Evolutionary conservation across 2,888 invertebrate genomes (phyloP).

Genomic region (Napeogenes inachia): DNA sequence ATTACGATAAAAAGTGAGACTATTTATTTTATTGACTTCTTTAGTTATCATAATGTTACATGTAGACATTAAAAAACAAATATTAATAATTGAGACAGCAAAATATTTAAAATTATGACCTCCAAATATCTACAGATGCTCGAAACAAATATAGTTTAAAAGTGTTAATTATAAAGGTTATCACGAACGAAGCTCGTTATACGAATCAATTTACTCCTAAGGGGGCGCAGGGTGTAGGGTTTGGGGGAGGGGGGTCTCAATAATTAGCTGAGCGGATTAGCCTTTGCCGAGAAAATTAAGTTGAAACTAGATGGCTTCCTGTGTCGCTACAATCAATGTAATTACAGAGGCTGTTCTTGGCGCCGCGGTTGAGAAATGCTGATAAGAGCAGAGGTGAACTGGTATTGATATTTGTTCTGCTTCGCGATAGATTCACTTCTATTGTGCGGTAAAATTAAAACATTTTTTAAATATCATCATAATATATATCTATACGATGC

Average conservation of each 20-base stretch:
- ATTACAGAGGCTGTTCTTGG: constrained; percentile 26
- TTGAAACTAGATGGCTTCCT: constrained; percentile 51
- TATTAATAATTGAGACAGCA: too few species aligned
- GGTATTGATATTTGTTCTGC: too few species aligned
- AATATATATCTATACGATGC: too few species aligned
- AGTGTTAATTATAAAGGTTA: constrained; percentile 32
- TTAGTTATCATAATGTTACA: too few species aligned
- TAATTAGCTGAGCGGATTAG: constrained; percentile 69
- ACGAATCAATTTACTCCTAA: constrained; percentile 41
- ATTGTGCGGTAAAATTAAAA: too few species aligned
- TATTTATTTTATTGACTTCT: too few species aligned
- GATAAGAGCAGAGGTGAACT: constrained; percentile 26
- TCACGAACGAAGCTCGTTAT: constrained; percentile 35
- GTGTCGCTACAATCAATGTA: constrained; percentile 37
- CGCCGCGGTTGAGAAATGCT: constrained; percentile 20
- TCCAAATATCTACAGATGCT: too few species aligned
- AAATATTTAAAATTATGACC: too few species aligned
- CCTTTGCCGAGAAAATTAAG: constrained; percentile 62
- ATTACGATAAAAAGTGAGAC: too few species aligned
- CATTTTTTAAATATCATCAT: too few species aligned
- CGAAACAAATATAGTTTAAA: constrained; percentile 20
- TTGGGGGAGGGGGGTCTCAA: constrained; percentile 41
- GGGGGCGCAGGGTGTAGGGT: constrained; percentile 10
- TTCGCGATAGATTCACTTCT: too few species aligned
- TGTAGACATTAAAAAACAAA: too few species aligned